Evolutionary conservation across 1,140 invertebrate genomes (phyloP).

Genomic region (Trichomalopsis sarcophagae): DNA sequence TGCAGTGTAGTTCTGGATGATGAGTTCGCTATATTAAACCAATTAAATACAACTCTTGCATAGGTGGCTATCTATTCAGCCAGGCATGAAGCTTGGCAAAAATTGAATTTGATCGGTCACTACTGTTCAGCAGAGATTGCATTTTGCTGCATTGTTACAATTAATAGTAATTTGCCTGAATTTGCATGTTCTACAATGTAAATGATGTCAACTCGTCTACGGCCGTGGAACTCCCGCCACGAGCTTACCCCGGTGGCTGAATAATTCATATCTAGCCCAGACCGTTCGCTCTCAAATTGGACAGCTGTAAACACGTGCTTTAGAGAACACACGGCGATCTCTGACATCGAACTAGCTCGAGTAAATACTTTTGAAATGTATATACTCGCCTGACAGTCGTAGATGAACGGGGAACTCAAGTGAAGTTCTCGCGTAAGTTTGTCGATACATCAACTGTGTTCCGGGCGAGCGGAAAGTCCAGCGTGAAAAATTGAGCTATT

Average conservation of each 20-base stretch:
- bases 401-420: too few relatives aligned
- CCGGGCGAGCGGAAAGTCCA: too few relatives aligned
- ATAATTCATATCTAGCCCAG: neutral
- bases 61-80: neutral
- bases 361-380: neutral
- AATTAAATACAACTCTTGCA: too few relatives aligned
- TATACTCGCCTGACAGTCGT: neutral
- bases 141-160: neutral
- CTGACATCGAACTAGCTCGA: neutral
- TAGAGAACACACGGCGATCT: neutral
- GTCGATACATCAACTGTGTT: too few relatives aligned
- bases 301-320: neutral
- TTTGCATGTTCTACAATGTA: neutral
- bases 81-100: neutral
- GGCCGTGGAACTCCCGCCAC: neutral
- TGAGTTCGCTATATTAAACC: too few relatives aligned
- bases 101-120: neutral
- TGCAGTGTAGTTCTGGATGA: too few relatives aligned
- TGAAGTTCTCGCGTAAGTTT: too few relatives aligned
- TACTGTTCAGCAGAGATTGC: neutral
- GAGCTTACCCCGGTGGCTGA: neutral
- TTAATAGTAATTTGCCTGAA: neutral
- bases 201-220: neutral
- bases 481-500: too few relatives aligned
- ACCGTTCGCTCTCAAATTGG: neutral